These are phyloP conservation scores for Proteles cristata DNA, from an alignment of 2,113 vertebrate species.

Conservation along the genomic window DNA sequence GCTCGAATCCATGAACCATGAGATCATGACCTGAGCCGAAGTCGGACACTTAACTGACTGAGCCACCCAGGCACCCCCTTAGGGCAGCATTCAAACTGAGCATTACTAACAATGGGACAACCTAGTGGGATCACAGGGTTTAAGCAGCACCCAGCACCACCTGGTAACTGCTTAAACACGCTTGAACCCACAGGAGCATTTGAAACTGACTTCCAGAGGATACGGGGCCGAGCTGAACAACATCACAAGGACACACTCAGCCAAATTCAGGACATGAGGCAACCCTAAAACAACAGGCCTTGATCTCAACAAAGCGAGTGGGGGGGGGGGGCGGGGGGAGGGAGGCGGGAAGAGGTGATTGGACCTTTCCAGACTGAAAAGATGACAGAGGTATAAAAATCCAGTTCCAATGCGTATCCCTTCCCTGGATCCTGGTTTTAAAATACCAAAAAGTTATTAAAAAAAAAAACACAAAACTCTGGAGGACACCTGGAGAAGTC, in stretches of 20 bases:
- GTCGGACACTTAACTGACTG: no score
- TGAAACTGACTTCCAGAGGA: not conserved
- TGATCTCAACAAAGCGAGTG: not conserved
- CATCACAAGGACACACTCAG: not conserved
- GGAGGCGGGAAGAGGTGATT: no score
- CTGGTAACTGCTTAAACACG: not conserved
- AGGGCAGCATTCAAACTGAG: not conserved
- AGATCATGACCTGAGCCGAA: no score
- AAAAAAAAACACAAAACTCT: not conserved
- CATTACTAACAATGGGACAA: not conserved
- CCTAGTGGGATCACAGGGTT: not conserved
- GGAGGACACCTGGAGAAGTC: not conserved
- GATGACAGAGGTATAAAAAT: not conserved
- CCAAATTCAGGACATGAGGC: not conserved
- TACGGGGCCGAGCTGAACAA: fast-evolving
- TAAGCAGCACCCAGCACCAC: not conserved
- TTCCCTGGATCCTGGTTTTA: not conserved
- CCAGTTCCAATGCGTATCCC: not conserved
- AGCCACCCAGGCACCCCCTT: no score
- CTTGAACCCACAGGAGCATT: no score
- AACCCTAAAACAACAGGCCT: not conserved
- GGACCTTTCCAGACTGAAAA: not conserved
- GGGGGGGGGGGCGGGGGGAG: not conserved
- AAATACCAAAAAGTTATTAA: not conserved
- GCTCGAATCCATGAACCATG: no score